Conservation (phyloP, 1,140 invertebrate species). For the Oscheius sp. region DNA sequence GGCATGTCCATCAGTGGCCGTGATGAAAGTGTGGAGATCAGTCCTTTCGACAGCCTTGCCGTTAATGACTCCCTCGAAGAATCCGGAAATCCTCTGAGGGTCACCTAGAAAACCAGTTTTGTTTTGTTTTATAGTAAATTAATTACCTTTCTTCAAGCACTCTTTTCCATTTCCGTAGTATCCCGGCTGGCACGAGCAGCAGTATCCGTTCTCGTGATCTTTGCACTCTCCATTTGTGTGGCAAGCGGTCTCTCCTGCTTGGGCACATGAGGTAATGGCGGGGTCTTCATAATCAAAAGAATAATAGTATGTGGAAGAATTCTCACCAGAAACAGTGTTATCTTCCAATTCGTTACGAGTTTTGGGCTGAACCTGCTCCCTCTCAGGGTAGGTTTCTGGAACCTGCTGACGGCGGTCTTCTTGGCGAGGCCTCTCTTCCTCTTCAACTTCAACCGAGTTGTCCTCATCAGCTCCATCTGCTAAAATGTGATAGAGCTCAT, state of each 20-base stretch:
- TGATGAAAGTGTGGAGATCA: conserved; percentile 87
- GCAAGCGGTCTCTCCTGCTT: conserved; percentile 70
- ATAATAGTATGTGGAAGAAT: too few species aligned
- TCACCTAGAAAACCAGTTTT: too few species aligned
- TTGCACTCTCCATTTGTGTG: conserved; percentile 77
- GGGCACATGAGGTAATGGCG: conserved; percentile 64
- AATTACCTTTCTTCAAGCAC: conserved; percentile 79
- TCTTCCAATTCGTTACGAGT: too few species aligned
- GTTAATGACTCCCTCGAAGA: conserved; percentile 77
- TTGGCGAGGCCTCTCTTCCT: too few species aligned
- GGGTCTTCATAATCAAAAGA: too few species aligned
- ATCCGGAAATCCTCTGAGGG: conserved; percentile 80
- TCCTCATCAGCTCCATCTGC: neutral
- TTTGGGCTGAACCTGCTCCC: too few species aligned
- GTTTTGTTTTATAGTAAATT: too few species aligned
- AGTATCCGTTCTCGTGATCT: conserved; percentile 79
- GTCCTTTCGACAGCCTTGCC: conserved; percentile 71
- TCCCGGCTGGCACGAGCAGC: conserved; percentile 77
- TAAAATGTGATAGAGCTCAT: neutral
- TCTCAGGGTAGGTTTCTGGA: too few species aligned
- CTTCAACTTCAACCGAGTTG: too few species aligned
- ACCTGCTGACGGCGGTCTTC: too few species aligned
- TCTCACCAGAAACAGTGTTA: too few species aligned
- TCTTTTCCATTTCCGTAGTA: conserved; percentile 86
- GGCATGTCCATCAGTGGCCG: conserved; percentile 79